These are phyloP conservation scores for Heliocidaris erythrogramma DNA, from an alignment of 35 echinoderm and acorn worm species.

Conservation along the genomic window DNA sequence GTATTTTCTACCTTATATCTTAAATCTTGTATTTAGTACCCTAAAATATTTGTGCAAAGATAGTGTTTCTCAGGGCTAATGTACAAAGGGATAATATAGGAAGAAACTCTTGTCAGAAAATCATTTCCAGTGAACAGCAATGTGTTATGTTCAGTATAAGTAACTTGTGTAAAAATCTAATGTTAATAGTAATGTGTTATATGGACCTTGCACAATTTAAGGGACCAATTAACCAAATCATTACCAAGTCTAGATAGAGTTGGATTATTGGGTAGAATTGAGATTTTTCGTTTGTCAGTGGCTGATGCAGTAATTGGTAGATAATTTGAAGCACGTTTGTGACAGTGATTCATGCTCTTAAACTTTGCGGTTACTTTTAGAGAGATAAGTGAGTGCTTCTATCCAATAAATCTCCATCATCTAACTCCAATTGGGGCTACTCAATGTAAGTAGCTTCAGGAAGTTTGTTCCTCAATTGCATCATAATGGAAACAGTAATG, in stretches of 20 bases:
- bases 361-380: slow-evolving; percentile 10
- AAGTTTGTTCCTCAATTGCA: not conserved
- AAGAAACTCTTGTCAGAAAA: not conserved
- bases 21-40: no score
- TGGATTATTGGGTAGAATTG: not conserved
- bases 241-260: not conserved
- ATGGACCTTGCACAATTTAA: not conserved
- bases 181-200: not conserved
- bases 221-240: not conserved
- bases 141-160: not conserved
- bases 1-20: no score
- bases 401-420: not conserved
- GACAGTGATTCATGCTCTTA: not conserved
- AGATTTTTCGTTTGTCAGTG: not conserved
- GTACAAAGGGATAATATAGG: not conserved
- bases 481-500: not conserved
- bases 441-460: not conserved
- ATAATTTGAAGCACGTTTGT: not conserved
- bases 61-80: not conserved
- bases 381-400: not conserved
- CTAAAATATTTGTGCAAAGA: no score
- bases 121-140: not conserved
- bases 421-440: not conserved
- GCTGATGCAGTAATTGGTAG: not conserved
- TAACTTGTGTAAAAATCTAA: not conserved